Evolutionary conservation across 2,113 vertebrate genomes (phyloP).

Genomic region (Laticauda colubrina): DNA sequence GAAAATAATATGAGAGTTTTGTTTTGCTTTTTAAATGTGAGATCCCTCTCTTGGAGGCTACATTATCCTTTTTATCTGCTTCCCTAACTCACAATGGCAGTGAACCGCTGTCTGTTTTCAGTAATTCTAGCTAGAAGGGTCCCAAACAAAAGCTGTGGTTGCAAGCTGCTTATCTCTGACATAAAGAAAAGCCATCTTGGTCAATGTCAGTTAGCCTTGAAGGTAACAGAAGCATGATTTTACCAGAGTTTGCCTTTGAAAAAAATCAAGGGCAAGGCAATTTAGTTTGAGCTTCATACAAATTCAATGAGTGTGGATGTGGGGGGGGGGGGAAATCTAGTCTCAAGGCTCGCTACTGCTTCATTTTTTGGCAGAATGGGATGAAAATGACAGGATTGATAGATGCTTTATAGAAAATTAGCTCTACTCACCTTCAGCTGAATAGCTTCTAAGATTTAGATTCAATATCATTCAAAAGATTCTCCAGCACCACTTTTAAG

Average conservation of each 20-base stretch:
- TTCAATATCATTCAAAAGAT: neutral
- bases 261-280: neutral
- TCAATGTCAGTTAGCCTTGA: neutral
- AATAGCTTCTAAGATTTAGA: neutral
- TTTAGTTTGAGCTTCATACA: neutral
- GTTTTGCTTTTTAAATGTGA: neutral
- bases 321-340: rapidly evolving
- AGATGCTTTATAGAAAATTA: neutral
- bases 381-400: neutral
- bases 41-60: neutral
- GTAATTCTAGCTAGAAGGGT: neutral
- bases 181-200: neutral
- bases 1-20: neutral
- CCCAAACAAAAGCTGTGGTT: neutral
- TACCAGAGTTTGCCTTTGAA: neutral
- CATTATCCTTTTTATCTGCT: neutral
- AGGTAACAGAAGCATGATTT: neutral
- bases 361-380: neutral
- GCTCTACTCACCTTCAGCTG: neutral
- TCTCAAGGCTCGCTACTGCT: neutral
- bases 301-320: neutral
- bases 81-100: neutral
- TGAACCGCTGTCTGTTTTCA: neutral
- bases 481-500: neutral
- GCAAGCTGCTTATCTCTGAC: neutral